Conservation (phyloP, 2,797 vertebrate genomes). For the Lutjanus argentimaculatus region DNA sequence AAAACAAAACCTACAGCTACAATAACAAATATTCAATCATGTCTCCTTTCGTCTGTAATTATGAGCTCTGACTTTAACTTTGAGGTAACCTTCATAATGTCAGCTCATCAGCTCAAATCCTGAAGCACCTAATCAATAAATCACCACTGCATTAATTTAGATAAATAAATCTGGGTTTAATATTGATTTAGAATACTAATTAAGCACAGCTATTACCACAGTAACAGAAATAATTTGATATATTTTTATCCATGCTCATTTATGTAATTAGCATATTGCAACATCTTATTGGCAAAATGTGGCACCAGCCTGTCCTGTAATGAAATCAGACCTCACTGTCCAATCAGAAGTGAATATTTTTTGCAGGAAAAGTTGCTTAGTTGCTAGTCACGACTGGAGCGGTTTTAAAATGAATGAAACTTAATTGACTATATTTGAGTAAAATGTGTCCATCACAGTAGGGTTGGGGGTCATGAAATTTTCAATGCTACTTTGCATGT, state of each 20-base stretch:
- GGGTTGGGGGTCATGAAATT: not conserved
- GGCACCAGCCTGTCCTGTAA: too few relatives aligned
- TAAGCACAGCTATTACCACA: not conserved
- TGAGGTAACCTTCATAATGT: not conserved
- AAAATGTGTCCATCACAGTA: not conserved
- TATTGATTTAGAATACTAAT: conserved; percentile 14
- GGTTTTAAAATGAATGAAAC: not conserved
- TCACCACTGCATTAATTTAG: not conserved
- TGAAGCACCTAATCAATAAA: conserved; percentile 5
- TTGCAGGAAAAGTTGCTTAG: not conserved
- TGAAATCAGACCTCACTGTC: not conserved
- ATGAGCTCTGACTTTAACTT: not conserved
- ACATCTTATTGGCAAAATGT: too few relatives aligned
- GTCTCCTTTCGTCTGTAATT: not conserved
- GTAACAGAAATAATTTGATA: not conserved
- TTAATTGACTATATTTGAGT: too few relatives aligned
- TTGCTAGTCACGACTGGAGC: not conserved
- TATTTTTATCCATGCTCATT: not conserved
- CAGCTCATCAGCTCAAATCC: not conserved
- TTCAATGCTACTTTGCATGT: not conserved
- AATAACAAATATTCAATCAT: not conserved
- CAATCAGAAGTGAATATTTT: not conserved
- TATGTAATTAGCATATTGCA: not conserved
- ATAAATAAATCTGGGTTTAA: not conserved
- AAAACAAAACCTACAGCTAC: not conserved